These are phyloP conservation scores for Montipora capitata DNA, from an alignment of 92 coral and sea anemone genomes.

Conservation along the genomic window DNA sequence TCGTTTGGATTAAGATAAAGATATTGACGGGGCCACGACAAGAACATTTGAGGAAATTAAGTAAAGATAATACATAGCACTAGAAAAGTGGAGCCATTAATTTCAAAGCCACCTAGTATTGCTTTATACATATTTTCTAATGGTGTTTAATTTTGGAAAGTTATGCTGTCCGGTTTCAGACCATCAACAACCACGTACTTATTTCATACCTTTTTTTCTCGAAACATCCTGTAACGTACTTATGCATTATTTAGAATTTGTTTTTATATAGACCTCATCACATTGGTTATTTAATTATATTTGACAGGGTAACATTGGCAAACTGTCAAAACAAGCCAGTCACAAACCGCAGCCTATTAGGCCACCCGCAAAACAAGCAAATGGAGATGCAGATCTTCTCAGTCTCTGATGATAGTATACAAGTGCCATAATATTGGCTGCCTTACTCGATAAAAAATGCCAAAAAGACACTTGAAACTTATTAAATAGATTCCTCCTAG, in stretches of 20 bases:
- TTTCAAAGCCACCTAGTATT: no score
- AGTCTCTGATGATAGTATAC: background rate
- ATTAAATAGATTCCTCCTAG: background rate
- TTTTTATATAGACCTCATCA: constrained; percentile 3
- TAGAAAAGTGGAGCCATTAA: no score
- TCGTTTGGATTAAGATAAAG: no score
- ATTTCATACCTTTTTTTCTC: constrained; percentile 26
- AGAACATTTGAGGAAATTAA: no score
- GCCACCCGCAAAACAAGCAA: constrained; percentile 54
- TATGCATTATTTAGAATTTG: constrained; percentile 20
- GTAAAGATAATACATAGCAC: no score
- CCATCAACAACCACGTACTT: background rate
- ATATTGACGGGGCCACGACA: no score
- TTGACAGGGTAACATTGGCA: constrained; percentile 22
- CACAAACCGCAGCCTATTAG: constrained; percentile 35
- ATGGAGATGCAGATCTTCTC: background rate
- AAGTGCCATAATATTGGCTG: constrained; percentile 39
- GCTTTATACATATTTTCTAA: no score
- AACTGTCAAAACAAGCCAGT: constrained; percentile 34
- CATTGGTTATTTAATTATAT: constrained; percentile 29
- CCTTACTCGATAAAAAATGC: constrained; percentile 13
- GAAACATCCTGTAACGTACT: constrained; percentile 14
- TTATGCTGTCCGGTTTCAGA: no score
- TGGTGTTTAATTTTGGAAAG: background rate
- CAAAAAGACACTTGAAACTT: background rate